Base-by-base conservation (phyloP, 1,140 invertebrate genomes). In the Drosophila arizonae region DNA sequence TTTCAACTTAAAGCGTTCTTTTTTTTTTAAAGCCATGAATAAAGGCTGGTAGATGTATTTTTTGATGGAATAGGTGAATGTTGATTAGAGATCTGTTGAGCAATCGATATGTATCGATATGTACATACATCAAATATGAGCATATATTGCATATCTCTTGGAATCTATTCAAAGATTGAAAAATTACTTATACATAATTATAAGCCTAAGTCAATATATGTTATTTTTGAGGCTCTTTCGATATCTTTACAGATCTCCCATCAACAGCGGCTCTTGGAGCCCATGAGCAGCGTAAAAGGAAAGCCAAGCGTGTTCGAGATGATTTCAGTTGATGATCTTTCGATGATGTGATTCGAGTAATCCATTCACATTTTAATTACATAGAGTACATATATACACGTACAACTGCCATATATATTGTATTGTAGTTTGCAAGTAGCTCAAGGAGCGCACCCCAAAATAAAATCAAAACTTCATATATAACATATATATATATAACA, bases 381-480 rank as follows among this genome's bases (percentile, higher is more conserved):
- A 88, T 79, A 85, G 62, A 84, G 71, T 88, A 88, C 84, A 88
- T 89, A 88, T 89, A 88, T 84, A 86, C 81, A 87, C 76, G 48
- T 60, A 64, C 46, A 74, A 33, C 30, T 61, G 45, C 45, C 13
- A 54, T 41, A 52, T 6, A 52, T 61, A 33, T 39, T 11, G 36
- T 39, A 39, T 39, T 39, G 36, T 62, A 26, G n/a, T 28, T 45
- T 52, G 39, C 28, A 46, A 46, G 36, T 39, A 33, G 33, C 24
- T 65, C 54, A 30, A 11, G 30, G 45, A 52, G 43, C 54, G 39
- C 55, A 50, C 46, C 67, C 48, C 43, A 57, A 65, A 56, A 55
- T 15, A 51, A 64, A 39, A 64, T 41, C 43, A 46, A 46, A 46
- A 46, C 11, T 36, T 24, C 15, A 43, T 50, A 50, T 48, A 50